Evolutionary conservation across 2,888 invertebrate species (phyloP), one percentile per base, ranked within the genome.

Genomic region (Ferdinandea cuprea): DNA sequence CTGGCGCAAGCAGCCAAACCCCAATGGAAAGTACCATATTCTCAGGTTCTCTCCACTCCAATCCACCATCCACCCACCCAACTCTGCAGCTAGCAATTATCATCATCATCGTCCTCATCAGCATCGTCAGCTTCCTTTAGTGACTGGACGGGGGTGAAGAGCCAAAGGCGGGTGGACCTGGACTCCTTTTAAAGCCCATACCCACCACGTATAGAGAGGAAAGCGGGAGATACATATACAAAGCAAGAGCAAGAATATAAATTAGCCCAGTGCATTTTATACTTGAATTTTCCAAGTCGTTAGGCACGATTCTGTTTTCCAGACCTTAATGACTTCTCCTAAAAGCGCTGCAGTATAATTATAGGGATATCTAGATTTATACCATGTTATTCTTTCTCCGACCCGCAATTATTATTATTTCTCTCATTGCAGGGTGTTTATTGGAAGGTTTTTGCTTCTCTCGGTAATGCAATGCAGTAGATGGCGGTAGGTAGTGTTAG

Each of bases 201-300:
- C 11, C 37, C 13, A 13, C 21, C 11, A 9, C 8, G 48, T 28
- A 32, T n/a, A n/a, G 59, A 5, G 13, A 4, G 9, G 5, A 32
- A 44, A 9, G n/a, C 9, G 19, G 28, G 13, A 30, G 3, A 11
- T 35, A 35, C n/a, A 35, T n/a, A 13, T 11, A 13, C 4, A 19
- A 7, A 66, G 17, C 65, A 61, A 59, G 61, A 77, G 46, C 72
- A 37, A 77, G 83, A 72, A 72, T 72, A 85, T 85, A 85, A 85
- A 85, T 85, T 85, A 85, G 85, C 85, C 52, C 77, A 66, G 77
- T 77, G 80, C 80, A 77, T 85, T 83, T 85, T 79, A 74, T 85
- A 83, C 85, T 86, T 85, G 79, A 85, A 85, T 86, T 86, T 86
- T 86, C 83, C 85, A 77, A 84, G 85, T 86, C 85, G 85, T 86